Evolutionary conservation across 2,113 vertebrate species (phyloP).

Genomic region (Poeciliopsis retropinna): DNA sequence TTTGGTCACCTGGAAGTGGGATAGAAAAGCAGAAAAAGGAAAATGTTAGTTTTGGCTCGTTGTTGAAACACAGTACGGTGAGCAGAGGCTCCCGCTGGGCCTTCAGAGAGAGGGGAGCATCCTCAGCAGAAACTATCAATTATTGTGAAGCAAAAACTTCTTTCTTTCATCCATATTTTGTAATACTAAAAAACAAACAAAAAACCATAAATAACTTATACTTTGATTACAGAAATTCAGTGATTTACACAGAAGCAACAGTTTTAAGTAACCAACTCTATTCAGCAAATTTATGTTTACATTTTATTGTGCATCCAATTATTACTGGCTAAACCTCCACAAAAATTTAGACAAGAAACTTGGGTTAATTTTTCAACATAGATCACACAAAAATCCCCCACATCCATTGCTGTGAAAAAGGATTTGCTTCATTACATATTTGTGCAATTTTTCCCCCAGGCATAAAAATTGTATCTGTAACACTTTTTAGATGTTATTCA

Average conservation of each 20-base stretch:
- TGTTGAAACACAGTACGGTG: constrained; percentile 3
- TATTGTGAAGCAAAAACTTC: not conserved
- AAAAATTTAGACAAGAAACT: not conserved
- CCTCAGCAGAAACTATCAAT: constrained; percentile 4
- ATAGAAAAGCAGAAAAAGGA: constrained; percentile 39
- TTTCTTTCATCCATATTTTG: not conserved
- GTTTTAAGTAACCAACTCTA: not conserved
- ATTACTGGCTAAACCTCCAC: not conserved
- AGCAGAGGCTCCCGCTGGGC: constrained; percentile 19
- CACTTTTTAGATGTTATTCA: no score
- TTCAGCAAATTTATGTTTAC: not conserved
- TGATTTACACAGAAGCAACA: not conserved
- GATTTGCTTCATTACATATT: not conserved
- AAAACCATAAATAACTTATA: not conserved
- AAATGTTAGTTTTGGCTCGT: constrained; percentile 49
- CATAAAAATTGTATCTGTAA: not conserved
- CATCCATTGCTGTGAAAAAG: not conserved
- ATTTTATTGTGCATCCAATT: not conserved
- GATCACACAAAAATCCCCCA: not conserved
- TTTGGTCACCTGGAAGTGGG: constrained; percentile 86
- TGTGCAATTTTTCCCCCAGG: not conserved
- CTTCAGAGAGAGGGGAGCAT: not conserved
- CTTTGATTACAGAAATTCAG: not conserved
- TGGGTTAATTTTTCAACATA: not conserved
- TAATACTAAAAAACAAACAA: not conserved